A percentile compares a stretch with the other conserved stretches of the same genome.
Conservation (phyloP, 2,888 invertebrate species). For the Rhynchonema sp. region DNA sequence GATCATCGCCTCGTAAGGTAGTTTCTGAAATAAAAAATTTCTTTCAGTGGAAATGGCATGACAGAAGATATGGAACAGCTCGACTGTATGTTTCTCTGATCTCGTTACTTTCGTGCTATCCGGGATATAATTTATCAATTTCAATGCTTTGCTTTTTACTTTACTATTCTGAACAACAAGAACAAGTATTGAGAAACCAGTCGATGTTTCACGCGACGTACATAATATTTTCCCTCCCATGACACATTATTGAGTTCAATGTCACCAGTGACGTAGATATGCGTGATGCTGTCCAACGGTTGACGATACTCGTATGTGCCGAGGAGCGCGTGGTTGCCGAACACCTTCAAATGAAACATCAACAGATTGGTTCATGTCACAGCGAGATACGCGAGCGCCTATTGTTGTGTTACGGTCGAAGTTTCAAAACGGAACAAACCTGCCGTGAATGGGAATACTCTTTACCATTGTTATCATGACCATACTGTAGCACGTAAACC, state of each 20-base stretch:
- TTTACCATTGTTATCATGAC: too few relatives aligned
- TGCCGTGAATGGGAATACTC: too few relatives aligned
- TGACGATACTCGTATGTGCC: slow-evolving; percentile 16
- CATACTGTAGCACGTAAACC: too few relatives aligned
- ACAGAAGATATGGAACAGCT: too few relatives aligned
- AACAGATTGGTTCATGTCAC: slow-evolving; percentile 23
- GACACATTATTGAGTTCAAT: slow-evolving; percentile 19
- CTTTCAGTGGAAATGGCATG: too few relatives aligned
- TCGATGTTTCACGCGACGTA: slow-evolving; percentile 9
- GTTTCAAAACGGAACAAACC: too few relatives aligned
- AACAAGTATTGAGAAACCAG: background rate
- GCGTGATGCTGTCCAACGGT: slow-evolving; percentile 13
- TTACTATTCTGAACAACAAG: too few relatives aligned
- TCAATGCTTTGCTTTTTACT: too few relatives aligned
- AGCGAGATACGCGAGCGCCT: too few relatives aligned
- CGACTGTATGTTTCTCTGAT: background rate
- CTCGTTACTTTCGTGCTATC: background rate
- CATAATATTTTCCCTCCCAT: slow-evolving; percentile 26
- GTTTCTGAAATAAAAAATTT: slow-evolving; percentile 11
- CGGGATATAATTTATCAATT: background rate
- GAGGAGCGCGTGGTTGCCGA: slow-evolving; percentile 22
- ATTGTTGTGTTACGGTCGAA: too few relatives aligned
- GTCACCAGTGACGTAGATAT: slow-evolving; percentile 24
- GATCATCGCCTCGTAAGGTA: slow-evolving; percentile 24
- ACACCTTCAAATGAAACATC: slow-evolving; percentile 18